These are phyloP conservation scores for Trichonephila clavata DNA, from an alignment of 1,140 invertebrate species.

Conservation along the genomic window DNA sequence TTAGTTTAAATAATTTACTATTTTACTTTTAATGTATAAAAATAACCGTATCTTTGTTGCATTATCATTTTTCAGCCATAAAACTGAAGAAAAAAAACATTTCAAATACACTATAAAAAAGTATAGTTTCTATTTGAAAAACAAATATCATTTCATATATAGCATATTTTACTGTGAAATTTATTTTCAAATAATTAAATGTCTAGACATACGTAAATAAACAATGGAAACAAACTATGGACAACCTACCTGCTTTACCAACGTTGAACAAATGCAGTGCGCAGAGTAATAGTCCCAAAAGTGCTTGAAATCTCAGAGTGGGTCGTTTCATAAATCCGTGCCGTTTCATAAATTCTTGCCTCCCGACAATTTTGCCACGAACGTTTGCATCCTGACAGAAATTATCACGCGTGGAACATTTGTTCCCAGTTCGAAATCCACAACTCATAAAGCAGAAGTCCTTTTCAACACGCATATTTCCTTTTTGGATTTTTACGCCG, in stretches of 20 bases:
- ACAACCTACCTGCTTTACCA: constrained; percentile 56
- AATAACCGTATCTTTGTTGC: no score
- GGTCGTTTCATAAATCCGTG: constrained; percentile 55
- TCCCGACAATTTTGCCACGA: constrained; percentile 4
- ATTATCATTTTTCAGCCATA: no score
- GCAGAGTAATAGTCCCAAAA: constrained; percentile 55
- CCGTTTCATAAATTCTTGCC: background rate
- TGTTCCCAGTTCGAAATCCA: constrained; percentile 22
- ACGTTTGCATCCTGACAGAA: background rate
- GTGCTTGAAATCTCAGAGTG: constrained; percentile 19
- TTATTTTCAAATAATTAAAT: no score
- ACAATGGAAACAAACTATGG: background rate
- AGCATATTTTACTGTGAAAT: no score
- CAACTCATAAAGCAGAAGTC: background rate
- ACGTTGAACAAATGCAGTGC: constrained; percentile 29
- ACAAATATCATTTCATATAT: background rate
- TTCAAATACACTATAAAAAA: background rate
- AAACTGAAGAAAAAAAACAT: background rate
- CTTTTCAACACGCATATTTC: constrained; percentile 7
- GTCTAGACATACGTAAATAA: background rate
- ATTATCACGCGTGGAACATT: background rate
- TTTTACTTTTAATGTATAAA: no score
- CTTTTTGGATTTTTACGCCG: background rate
- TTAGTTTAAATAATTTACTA: no score
- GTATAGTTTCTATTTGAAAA: background rate